Evolutionary conservation across 1,140 invertebrate species (phyloP), one percentile per base, ranked within the genome.

Genomic region (Heliconius himera): DNA sequence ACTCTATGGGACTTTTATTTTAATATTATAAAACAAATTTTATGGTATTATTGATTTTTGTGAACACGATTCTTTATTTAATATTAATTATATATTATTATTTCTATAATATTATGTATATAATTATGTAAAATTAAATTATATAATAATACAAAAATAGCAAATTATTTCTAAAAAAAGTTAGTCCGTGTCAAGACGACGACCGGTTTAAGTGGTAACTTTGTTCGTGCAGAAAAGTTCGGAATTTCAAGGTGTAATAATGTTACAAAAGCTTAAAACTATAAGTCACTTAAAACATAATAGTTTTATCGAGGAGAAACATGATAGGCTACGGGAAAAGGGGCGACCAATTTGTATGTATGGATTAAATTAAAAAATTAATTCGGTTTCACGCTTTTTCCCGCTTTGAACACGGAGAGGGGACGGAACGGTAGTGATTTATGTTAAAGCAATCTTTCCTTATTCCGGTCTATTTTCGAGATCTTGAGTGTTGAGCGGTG

Each of bases 261-360:
- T 70, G 74, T 80, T 76, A 77, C 75, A 80, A 80, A 51, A 76
- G 74, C 70, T 66, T 51, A 77, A n/a, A 80, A 80, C 79, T 80
- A 73, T 76, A 80, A 77, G 75, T 80, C 79, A 76, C 79, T 80
- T 80, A 60, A 76, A 72, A 73, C 75, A 71, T 77, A 73, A 80
- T 77, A 76, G 74, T 80, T 80, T 76, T 80, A 76, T 80, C 75
- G 71, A 38, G 26, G 71, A 60, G 70, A 77, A 76, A 80, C 70
- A 80, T 60, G 20, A 36, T 26, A 16, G 11, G 74, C 5, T 11
- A 33, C 79, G 33, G 20, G 26, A 66, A 80, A 60, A 1, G 33
- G 11, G 66, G 72, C 71, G 54, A 66, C 60, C 60, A 22, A 11
- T 66, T 29, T 60, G 41, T 20, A 13, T 38, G 11, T 70, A 33